Base-by-base conservation (phyloP, 2,888 invertebrate genomes). In the Tuta absoluta region DNA sequence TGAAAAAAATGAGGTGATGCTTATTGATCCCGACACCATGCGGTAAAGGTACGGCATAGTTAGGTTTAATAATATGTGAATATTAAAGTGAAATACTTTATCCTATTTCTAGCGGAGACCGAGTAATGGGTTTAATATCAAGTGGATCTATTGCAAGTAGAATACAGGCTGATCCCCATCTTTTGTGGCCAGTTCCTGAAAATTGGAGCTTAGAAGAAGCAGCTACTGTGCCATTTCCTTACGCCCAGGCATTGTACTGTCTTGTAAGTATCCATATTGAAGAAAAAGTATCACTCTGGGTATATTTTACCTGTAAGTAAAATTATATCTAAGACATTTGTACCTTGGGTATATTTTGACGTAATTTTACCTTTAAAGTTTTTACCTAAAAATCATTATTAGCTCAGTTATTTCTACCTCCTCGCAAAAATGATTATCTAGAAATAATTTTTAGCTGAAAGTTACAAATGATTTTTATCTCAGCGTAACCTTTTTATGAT, bases 151-250 rank as follows among this genome's bases (percentile, higher is more conserved):
- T 95, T 57, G 92, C 94, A 0, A 92, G 91, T 14, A 80, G 91
- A 17, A 89, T 95, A 0, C 84, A 87, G 66, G 92, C 92, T 8
- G 92, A 94, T 71, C 75, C 81, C 0, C 75, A 86, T 33, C 76
- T 93, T 38, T 64, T 81, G 1, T 96, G 95, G 95, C 87, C 93
- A 12, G 87, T 96, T 1, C 95, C 96, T 0, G 89, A 93, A 0
- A 74, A 87, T 5, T 96, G 95, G 95, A 91, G 92, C 1, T 78
- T 95, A 21, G 93, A 94, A 78, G 95, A 96, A 68, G 96, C 95
- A 2, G 95, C 95, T 0, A 95, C 96, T 0, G 93, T 96, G 0
- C 96, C 96, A 0, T 93, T 95, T 45, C 95, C 95, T 0, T 83
- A 75, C 33, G 64, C 75, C 0, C 65, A 78, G n/a, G 86, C 85